Evolutionary conservation across 2,113 vertebrate species (phyloP), one percentile per base, ranked within the genome.

Genomic region (Cinclus cinclus): DNA sequence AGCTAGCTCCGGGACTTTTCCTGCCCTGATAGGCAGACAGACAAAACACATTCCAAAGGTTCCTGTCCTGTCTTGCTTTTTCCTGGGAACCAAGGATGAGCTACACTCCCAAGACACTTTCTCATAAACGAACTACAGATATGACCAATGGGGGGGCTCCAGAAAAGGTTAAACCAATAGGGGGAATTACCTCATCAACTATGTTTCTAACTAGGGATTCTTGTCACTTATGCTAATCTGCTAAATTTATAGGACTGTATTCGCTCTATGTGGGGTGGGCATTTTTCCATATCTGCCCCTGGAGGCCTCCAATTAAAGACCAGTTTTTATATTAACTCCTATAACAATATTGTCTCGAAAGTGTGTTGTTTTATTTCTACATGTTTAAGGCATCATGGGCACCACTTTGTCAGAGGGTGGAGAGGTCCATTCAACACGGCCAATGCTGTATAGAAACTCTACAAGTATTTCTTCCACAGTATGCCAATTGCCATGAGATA

Each of bases 201-300:
- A 3, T 76, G 35, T 59, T 59, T 67, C 44, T 44, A 52, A 59
- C 0, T 68, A 53, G 11, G 9, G 17, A 37, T 37, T 68, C 17
- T 18, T 68, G 22, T 33, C 19, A 59, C 18, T 33, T 68, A 22
- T 44, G 27, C 22, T 17, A 9, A 50, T 76, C 33, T 42, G 20
- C 62, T 59, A 52, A 44, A 52, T 2, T 22, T 68, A 15, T 10
- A 77, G 33, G 60, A 14, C 9, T 37, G 10, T 41, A 31, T 52
- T 68, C 0, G 0, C 46, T 27, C 14, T 22, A 2, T 33, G 27
- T 37, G 53, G 7, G 4, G 18, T 37, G 21, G 31, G 17, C 27
- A 19, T 12, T 86, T 76, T 60, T 60, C 62, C 13, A 5, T 25
- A 52, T 68, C 37, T 68, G 21, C 33, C 44, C 31, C 63, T 42